Percentiles rank a stretch among this genome's conserved stretches.
Evolutionary conservation across 2,888 invertebrate genomes (phyloP).

Genomic region (Nemoura dubitans): DNA sequence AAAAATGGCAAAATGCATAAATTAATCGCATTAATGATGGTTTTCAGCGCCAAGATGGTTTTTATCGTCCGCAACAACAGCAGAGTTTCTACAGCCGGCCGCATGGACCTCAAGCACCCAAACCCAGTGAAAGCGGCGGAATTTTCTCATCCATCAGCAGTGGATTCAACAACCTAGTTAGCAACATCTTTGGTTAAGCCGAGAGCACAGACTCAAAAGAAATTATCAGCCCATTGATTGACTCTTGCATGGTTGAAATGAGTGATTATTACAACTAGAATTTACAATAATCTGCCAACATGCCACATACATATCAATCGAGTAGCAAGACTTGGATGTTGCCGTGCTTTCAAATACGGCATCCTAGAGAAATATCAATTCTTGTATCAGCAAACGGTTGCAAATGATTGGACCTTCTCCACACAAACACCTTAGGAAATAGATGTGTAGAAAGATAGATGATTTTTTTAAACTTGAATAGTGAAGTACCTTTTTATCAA

Average conservation of each 20-base stretch:
- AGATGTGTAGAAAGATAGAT: no score
- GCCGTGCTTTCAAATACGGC: no score
- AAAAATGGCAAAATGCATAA: neutral
- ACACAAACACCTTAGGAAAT: no score
- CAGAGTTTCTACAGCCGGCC: slow-evolving; percentile 58
- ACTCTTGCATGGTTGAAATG: neutral
- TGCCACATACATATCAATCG: neutral
- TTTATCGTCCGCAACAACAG: slow-evolving; percentile 67
- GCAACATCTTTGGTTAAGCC: slow-evolving; percentile 76
- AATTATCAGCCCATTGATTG: neutral
- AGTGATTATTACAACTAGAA: neutral
- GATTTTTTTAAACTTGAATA: no score
- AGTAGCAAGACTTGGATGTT: no score
- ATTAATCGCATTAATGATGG: neutral
- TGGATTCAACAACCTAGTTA: slow-evolving; percentile 80
- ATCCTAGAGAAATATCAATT: no score
- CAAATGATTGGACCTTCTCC: no score
- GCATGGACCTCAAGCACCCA: slow-evolving; percentile 62
- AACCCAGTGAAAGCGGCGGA: slow-evolving; percentile 63
- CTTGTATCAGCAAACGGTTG: no score
- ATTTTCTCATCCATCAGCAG: slow-evolving; percentile 80
- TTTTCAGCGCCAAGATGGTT: slow-evolving; percentile 63
- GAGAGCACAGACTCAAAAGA: neutral
- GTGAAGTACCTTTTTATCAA: no score
- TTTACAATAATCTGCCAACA: neutral